These are phyloP conservation scores for Creontiades dilutus DNA, from an alignment of 2,888 invertebrate species.

Conservation along the genomic window DNA sequence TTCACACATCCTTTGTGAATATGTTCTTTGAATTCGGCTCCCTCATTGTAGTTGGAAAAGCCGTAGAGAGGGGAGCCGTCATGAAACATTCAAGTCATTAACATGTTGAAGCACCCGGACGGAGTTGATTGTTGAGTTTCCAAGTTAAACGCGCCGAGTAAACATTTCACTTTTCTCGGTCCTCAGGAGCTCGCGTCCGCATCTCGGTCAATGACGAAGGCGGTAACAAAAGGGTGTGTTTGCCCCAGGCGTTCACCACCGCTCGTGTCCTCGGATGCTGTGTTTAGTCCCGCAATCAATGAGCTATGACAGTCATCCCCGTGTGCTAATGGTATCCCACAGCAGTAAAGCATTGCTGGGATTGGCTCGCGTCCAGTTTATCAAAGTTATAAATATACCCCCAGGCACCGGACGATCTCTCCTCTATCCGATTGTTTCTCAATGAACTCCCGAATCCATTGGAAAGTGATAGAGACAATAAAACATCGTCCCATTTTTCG, in stretches of 20 bases:
- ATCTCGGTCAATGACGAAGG: neutral
- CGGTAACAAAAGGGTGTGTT: neutral
- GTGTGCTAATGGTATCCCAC: slow-evolving; percentile 48
- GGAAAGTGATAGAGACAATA: slow-evolving; percentile 6
- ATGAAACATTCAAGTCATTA: slow-evolving; percentile 42
- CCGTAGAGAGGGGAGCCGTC: neutral
- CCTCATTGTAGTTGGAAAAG: neutral
- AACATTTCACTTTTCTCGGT: slow-evolving; percentile 10
- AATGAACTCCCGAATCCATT: neutral
- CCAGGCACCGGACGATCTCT: neutral
- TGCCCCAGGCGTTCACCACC: neutral
- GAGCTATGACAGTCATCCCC: slow-evolving; percentile 53
- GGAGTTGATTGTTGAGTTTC: slow-evolving; percentile 17
- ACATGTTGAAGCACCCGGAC: neutral
- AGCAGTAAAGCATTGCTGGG: neutral
- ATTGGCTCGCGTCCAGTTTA: slow-evolving; percentile 52
- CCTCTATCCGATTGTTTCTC: neutral
- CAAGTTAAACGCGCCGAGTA: slow-evolving; percentile 5
- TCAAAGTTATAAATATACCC: slow-evolving; percentile 8
- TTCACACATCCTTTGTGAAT: slow-evolving; percentile 28
- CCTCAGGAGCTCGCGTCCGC: neutral
- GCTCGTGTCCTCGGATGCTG: neutral
- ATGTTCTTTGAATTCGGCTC: slow-evolving; percentile 17
- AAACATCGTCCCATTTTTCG: neutral
- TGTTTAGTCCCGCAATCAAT: slow-evolving; percentile 34